A percentile compares a stretch with the other conserved stretches of the same genome.
These are phyloP conservation scores for Pachydiplax longipennis DNA, from an alignment of 2,888 invertebrate genomes.

Conservation along the genomic window DNA sequence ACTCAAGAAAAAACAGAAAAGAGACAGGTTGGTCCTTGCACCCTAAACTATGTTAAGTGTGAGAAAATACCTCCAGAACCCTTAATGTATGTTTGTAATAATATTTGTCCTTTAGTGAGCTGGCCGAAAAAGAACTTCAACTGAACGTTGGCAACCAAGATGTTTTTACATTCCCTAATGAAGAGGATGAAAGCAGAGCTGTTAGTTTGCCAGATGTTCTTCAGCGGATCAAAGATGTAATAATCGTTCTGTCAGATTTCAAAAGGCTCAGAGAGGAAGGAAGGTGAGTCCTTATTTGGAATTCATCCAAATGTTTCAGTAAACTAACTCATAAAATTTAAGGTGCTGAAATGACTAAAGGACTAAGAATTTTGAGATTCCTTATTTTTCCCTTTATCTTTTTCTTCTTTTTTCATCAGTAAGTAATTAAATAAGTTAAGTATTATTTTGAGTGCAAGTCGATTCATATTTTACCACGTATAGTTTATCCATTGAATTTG, in stretches of 20 bases:
- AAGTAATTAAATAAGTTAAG: too few species aligned
- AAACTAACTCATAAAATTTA: too few species aligned
- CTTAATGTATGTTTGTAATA: not conserved
- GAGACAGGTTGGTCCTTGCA: slow-evolving; percentile 63
- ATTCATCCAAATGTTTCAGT: too few species aligned
- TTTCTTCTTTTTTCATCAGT: too few species aligned
- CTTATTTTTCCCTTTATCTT: not conserved
- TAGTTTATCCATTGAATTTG: too few species aligned
- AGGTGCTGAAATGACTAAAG: too few species aligned
- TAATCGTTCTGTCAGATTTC: slow-evolving; percentile 65
- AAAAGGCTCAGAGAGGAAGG: slow-evolving; percentile 69
- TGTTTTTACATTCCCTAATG: slow-evolving; percentile 79
- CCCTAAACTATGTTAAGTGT: not conserved
- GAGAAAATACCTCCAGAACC: not conserved
- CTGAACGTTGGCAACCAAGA: slow-evolving; percentile 80
- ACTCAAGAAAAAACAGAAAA: slow-evolving; percentile 75
- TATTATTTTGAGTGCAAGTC: too few species aligned
- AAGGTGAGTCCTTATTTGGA: slow-evolving; percentile 50
- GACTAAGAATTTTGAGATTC: not conserved
- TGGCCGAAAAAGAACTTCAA: slow-evolving; percentile 83
- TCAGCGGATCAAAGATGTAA: slow-evolving; percentile 85
- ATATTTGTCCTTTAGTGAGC: slow-evolving; percentile 61
- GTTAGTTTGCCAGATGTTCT: slow-evolving; percentile 82
- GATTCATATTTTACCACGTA: too few species aligned
- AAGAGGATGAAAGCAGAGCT: slow-evolving; percentile 75